Evolutionary conservation across 1,140 invertebrate species (phyloP).

Genomic region (Luehdorfia chinensis): DNA sequence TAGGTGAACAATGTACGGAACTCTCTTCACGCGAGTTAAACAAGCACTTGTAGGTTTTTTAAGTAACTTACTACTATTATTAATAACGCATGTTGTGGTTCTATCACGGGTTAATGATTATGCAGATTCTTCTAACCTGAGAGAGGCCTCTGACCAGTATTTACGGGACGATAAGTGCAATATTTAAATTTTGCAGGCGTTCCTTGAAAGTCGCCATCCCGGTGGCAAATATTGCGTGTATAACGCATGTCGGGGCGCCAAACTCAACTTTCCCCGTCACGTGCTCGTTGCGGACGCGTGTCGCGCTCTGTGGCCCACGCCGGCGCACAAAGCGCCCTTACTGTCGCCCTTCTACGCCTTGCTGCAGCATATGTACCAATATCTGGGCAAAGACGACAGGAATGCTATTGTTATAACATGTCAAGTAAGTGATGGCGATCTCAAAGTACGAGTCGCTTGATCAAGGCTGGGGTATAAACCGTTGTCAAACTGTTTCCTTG

Average conservation of each 20-base stretch:
- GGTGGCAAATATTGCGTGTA: conserved; percentile 81
- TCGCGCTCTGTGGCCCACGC: conserved; percentile 52
- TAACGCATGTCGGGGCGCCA: conserved; percentile 70
- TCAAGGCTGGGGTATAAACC: too few relatives aligned
- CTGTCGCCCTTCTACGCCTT: conserved; percentile 88
- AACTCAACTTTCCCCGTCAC: conserved; percentile 73
- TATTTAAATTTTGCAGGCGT: conserved; percentile 77
- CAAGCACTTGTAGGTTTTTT: too few relatives aligned
- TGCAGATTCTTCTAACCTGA: too few relatives aligned
- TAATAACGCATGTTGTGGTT: too few relatives aligned
- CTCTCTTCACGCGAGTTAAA: too few relatives aligned
- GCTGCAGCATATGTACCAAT: conserved; percentile 92
- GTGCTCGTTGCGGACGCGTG: conserved; percentile 80
- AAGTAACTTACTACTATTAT: too few relatives aligned
- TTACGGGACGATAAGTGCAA: too few relatives aligned
- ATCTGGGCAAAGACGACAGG: conserved; percentile 87
- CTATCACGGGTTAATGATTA: too few relatives aligned
- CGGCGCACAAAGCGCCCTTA: conserved; percentile 81
- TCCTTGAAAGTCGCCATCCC: conserved; percentile 86
- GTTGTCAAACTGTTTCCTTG: too few relatives aligned
- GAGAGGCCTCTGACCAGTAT: too few relatives aligned
- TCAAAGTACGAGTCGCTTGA: too few relatives aligned
- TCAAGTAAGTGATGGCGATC: conserved; percentile 80
- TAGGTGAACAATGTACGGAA: too few relatives aligned
- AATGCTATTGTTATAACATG: conserved; percentile 93